phyloP scores from a whole-genome alignment of 2,797 vertebrate species.

The Menidia menidia region DNA sequence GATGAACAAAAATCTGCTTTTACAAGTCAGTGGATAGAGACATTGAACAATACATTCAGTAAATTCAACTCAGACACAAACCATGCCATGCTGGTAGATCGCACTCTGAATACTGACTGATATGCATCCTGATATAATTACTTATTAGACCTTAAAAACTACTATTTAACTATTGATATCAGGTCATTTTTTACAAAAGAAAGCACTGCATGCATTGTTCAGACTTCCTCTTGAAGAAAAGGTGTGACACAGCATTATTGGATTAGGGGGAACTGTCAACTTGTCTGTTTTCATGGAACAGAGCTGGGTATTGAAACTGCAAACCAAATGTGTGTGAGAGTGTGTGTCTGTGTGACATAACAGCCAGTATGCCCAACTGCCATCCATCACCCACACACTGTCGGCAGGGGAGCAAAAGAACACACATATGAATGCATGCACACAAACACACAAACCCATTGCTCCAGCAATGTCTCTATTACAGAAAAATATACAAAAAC shows the following conservation, averaged over 20 bases:
- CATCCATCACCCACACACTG: constrained; percentile 81
- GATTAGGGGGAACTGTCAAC: constrained; percentile 66
- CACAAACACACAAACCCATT: constrained; percentile 36
- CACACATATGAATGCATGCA: constrained; percentile 46
- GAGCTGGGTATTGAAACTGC: constrained; percentile 52
- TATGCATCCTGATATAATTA: not conserved
- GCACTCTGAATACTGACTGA: not conserved
- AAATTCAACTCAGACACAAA: not conserved
- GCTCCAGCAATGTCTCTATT: constrained; percentile 35
- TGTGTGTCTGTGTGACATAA: constrained; percentile 70
- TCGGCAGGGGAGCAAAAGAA: constrained; percentile 74
- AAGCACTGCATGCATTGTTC: not conserved
- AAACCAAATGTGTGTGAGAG: constrained; percentile 38
- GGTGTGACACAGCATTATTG: constrained; percentile 62
- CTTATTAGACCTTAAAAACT: not conserved
- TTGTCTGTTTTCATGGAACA: constrained; percentile 54
- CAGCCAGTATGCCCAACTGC: constrained; percentile 72
- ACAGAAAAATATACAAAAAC: constrained; percentile 56
- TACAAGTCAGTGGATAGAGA: no score
- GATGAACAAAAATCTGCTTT: no score
- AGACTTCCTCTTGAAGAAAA: constrained; percentile 8
- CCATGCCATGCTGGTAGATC: not conserved
- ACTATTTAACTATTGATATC: not conserved
- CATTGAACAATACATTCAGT: no score
- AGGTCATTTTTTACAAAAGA: not conserved